These are phyloP conservation scores for Eupithecia exiguata DNA, from an alignment of 2,888 invertebrate species.

Conservation along the genomic window DNA sequence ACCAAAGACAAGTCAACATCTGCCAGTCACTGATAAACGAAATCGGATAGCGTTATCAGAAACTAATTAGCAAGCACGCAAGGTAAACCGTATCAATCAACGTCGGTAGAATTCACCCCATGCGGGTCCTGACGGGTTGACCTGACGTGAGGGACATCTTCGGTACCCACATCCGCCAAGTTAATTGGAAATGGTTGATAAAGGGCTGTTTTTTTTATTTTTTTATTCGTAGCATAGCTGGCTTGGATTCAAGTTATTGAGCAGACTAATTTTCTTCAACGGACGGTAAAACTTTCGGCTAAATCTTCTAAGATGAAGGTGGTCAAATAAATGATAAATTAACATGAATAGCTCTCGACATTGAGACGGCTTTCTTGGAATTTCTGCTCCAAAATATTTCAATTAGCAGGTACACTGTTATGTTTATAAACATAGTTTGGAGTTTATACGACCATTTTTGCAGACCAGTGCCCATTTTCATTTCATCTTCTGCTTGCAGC, in stretches of 20 bases:
- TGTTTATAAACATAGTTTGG: too few species aligned
- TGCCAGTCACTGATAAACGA: slow-evolving; percentile 33
- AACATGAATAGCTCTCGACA: neutral
- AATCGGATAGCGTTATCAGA: slow-evolving; percentile 54
- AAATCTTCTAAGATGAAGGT: neutral
- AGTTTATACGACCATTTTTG: neutral
- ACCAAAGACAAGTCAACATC: slow-evolving; percentile 16
- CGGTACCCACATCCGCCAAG: neutral
- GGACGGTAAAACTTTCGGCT: too few species aligned
- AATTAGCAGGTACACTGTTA: too few species aligned
- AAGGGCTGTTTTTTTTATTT: neutral
- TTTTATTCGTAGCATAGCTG: neutral
- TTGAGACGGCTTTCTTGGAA: neutral
- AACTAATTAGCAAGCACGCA: slow-evolving; percentile 57
- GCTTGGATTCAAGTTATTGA: too few species aligned
- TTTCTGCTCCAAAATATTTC: neutral
- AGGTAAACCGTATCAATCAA: slow-evolving; percentile 67
- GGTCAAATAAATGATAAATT: neutral
- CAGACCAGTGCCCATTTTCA: neutral
- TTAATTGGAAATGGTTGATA: slow-evolving; percentile 12
- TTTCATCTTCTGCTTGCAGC: too few species aligned
- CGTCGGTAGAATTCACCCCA: slow-evolving; percentile 50
- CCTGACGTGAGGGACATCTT: slow-evolving; percentile 21
- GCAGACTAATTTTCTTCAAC: too few species aligned
- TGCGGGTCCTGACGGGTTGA: slow-evolving; percentile 45